These are phyloP conservation scores for Caloenas nicobarica DNA, from an alignment of 2,113 vertebrate genomes.

Conservation along the genomic window DNA sequence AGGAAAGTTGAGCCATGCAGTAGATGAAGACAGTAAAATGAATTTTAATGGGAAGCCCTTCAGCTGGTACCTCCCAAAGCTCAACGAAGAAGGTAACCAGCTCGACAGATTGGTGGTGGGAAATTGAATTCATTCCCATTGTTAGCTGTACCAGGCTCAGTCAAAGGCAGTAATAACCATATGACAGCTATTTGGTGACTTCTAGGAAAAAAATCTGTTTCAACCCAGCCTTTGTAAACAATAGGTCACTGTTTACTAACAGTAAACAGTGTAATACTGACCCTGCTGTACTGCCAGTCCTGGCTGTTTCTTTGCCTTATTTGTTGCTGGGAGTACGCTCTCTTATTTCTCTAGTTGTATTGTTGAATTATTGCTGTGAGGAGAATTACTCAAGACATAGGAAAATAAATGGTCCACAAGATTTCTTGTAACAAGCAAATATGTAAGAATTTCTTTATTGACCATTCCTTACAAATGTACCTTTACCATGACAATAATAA, in stretches of 20 bases:
- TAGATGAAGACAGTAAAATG: constrained; percentile 43
- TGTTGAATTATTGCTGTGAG: neutral
- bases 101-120: neutral
- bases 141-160: neutral
- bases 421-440: neutral
- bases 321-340: neutral
- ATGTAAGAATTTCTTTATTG: neutral
- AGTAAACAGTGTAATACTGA: neutral
- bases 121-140: neutral
- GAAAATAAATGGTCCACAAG: neutral
- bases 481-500: neutral
- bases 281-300: neutral
- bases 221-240: neutral
- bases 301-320: neutral
- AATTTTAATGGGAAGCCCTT: constrained; percentile 49
- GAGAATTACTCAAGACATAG: neutral
- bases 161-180: neutral
- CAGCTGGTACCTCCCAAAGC: constrained; percentile 33
- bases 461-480: neutral
- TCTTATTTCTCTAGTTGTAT: neutral
- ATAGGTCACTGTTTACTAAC: neutral
- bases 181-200: neutral
- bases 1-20: constrained; percentile 1
- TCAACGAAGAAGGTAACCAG: constrained; percentile 11
- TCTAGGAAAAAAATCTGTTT: neutral